phyloP scores from a whole-genome alignment of 2,888 invertebrate genomes.

The Lordiphosa fenestrarum region DNA sequence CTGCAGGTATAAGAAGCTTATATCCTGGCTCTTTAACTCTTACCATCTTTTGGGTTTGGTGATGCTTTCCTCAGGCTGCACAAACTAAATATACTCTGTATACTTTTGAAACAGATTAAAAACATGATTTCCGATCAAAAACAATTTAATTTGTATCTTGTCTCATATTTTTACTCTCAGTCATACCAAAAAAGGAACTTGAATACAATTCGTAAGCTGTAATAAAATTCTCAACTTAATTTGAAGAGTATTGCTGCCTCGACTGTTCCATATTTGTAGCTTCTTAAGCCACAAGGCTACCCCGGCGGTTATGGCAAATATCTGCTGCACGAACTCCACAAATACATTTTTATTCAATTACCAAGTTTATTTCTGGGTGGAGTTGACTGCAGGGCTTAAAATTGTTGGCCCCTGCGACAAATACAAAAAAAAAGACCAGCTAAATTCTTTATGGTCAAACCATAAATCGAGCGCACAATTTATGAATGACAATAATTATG shows the following conservation, averaged over 20 bases:
- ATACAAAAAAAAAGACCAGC: not conserved
- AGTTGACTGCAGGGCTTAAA: constrained; percentile 8
- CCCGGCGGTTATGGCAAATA: constrained; percentile 9
- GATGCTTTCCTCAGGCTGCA: no score
- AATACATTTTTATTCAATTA: constrained; percentile 27
- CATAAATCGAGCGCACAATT: constrained; percentile 50
- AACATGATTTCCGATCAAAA: no score
- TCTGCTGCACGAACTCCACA: constrained; percentile 17
- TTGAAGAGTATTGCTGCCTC: no score
- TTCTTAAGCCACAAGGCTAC: no score
- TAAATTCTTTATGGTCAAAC: constrained; percentile 7
- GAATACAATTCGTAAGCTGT: not conserved
- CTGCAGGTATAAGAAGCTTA: no score
- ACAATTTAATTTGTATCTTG: no score
- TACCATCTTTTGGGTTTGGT: no score
- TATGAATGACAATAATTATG: constrained; percentile 71
- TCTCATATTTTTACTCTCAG: no score
- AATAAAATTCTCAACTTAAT: not conserved
- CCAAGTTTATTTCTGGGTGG: constrained; percentile 28
- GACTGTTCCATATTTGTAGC: no score
- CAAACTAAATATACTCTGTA: no score
- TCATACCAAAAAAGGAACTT: not conserved
- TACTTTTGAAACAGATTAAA: no score
- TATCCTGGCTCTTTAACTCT: no score
- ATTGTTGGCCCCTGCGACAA: constrained; percentile 1